Percentiles rank a stretch among this genome's conserved stretches.
Conservation (phyloP, 2,113 vertebrate species). For the Cygnus atratus region DNA sequence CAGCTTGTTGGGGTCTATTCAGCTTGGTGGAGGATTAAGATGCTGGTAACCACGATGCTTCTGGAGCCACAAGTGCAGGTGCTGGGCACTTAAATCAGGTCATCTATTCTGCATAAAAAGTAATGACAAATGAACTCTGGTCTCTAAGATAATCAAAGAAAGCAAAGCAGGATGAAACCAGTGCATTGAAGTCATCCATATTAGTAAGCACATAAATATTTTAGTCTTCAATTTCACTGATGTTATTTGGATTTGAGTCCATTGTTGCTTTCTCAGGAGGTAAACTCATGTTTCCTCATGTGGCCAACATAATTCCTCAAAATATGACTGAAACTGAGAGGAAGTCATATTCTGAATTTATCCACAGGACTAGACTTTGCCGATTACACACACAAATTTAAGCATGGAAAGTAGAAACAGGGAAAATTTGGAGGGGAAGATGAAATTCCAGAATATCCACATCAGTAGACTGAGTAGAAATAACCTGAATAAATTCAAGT, state of each 20-base stretch:
- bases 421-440: neutral
- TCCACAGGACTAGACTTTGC: neutral
- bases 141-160: neutral
- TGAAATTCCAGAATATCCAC: neutral
- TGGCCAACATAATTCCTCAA: neutral
- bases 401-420: neutral
- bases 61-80: neutral
- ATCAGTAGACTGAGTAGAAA: neutral
- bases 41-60: neutral
- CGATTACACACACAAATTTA: neutral
- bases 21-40: too few species aligned
- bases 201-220: neutral
- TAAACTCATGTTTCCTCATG: neutral
- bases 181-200: neutral
- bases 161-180: neutral
- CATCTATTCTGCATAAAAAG: neutral
- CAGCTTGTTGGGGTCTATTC: accelerated
- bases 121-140: neutral
- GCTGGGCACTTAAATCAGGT: neutral
- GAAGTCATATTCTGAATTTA: neutral
- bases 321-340: neutral
- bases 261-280: neutral
- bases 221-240: neutral
- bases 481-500: neutral
- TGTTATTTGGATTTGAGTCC: neutral